Percentiles rank a stretch among this genome's conserved stretches.
Conservation (phyloP, 1,140 invertebrate genomes). For the Pseudoatta argentina region DNA sequence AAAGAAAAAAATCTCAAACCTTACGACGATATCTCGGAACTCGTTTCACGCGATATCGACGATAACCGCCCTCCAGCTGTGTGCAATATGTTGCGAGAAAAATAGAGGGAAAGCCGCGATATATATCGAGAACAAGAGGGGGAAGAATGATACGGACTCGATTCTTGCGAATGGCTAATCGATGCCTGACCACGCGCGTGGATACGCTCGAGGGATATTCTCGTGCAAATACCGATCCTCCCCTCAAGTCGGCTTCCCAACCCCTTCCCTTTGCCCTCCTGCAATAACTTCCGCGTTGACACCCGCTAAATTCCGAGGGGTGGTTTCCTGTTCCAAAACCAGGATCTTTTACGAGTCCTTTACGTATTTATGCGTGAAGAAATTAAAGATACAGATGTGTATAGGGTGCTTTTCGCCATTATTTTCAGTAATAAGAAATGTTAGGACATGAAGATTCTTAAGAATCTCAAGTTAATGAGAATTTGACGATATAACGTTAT, state of each 20-base stretch:
- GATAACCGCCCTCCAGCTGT: conserved; percentile 58
- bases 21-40: conserved; percentile 46
- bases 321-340: conserved; percentile 45
- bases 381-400: not conserved
- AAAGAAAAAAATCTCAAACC: conserved; percentile 8
- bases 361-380: conserved; percentile 4
- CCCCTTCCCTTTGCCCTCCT: conserved; percentile 18
- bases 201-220: conserved; percentile 64
- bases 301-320: conserved; percentile 62
- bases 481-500: not conserved
- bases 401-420: not conserved
- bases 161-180: conserved; percentile 75
- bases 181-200: conserved; percentile 69
- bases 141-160: conserved; percentile 64
- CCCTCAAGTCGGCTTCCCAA: conserved; percentile 59
- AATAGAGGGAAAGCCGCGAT: conserved; percentile 25
- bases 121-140: conserved; percentile 42
- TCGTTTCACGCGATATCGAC: conserved; percentile 59
- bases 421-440: not conserved
- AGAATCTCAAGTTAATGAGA: not conserved
- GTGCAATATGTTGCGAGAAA: conserved; percentile 66
- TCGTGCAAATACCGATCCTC: conserved; percentile 56
- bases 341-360: conserved; percentile 33
- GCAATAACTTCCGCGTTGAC: conserved; percentile 72
- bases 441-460: not conserved